Conservation (phyloP, 2,113 vertebrate genomes). For the Microcebus lehilahytsara region DNA sequence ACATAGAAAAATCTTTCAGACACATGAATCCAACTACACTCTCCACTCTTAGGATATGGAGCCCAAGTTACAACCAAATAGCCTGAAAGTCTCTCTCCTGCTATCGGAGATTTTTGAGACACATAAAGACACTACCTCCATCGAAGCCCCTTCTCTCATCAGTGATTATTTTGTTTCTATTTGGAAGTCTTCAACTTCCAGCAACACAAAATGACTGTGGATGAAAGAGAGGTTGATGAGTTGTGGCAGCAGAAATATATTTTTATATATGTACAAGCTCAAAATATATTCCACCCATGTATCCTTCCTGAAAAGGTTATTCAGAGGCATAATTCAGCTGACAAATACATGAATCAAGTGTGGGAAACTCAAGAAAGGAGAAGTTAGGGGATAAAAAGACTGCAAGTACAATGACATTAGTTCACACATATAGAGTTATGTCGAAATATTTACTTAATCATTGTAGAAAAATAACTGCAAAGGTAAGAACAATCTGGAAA, state of each 20-base stretch:
- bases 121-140: neutral
- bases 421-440: neutral
- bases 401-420: neutral
- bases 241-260: constrained; percentile 31
- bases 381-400: neutral
- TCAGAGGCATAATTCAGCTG: neutral
- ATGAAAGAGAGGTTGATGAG: constrained; percentile 7
- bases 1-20: neutral
- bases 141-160: neutral
- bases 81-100: neutral
- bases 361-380: neutral
- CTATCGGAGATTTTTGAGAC: neutral
- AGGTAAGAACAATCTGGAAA: neutral
- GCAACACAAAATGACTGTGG: neutral
- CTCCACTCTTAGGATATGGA: neutral
- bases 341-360: neutral
- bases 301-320: constrained; percentile 8
- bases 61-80: neutral
- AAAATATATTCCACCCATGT: neutral
- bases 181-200: neutral
- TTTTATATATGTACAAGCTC: neutral
- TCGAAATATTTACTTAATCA: constrained; percentile 37
- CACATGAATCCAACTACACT: neutral
- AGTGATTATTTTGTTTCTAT: constrained; percentile 13
- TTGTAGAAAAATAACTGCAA: neutral